Percentiles rank a stretch among this genome's conserved stretches.
Conservation (phyloP, 2,888 invertebrate species). For the Lottia gigantea region DNA sequence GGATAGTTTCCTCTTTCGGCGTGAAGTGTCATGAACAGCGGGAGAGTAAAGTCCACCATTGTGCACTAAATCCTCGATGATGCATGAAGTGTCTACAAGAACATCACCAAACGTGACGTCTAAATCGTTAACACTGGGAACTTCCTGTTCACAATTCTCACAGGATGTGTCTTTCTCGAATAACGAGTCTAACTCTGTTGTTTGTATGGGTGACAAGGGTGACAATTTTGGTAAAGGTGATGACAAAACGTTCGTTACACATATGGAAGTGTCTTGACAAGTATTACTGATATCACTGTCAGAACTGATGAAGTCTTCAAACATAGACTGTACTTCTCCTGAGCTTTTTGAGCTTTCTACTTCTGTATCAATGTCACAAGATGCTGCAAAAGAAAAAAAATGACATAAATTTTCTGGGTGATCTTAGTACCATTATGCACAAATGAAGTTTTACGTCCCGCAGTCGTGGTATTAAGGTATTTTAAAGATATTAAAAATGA, state of each 20-base stretch:
- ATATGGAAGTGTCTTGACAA: not conserved
- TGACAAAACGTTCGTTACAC: not conserved
- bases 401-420: no score
- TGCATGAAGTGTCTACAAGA: not conserved
- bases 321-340: not conserved
- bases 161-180: not conserved
- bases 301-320: not conserved
- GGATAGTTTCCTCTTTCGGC: not conserved
- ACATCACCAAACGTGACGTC: slow-evolving; percentile 1
- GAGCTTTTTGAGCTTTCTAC: not conserved
- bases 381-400: not conserved
- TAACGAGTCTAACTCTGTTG: not conserved
- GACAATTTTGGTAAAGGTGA: not conserved
- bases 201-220: not conserved
- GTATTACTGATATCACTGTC: not conserved
- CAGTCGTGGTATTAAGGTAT: no score
- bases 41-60: not conserved
- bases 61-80: not conserved
- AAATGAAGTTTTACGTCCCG: no score
- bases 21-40: slow-evolving; percentile 1
- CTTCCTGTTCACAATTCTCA: not conserved
- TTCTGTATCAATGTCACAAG: slow-evolving; percentile 3
- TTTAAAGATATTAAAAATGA: not conserved
- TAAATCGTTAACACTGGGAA: not conserved
- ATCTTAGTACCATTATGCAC: no score